Evolutionary conservation across 2,113 vertebrate genomes (phyloP).

Genomic region (Ophiodon elongatus): DNA sequence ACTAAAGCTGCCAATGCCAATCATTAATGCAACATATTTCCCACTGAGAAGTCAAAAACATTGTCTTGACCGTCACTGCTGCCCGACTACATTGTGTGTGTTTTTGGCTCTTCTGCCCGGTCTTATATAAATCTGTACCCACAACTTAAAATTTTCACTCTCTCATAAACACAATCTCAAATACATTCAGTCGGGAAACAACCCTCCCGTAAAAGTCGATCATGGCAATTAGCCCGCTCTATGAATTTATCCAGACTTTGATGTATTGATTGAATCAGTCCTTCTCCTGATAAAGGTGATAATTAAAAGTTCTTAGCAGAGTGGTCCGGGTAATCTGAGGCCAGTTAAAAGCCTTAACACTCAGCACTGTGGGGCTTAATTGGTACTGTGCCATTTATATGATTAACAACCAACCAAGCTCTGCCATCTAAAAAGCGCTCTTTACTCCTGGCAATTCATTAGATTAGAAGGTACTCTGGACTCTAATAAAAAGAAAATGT

Average conservation of each 20-base stretch:
- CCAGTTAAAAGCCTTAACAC: constrained; percentile 72
- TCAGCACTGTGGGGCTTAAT: constrained; percentile 69
- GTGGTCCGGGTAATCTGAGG: constrained; percentile 69
- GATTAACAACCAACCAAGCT: constrained; percentile 74
- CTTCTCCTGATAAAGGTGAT: constrained; percentile 54
- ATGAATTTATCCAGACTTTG: constrained; percentile 70
- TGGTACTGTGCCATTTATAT: constrained; percentile 74
- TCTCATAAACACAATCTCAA: constrained; percentile 26
- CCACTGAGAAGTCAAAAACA: neutral
- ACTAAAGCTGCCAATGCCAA: constrained; percentile 24
- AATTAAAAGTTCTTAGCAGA: constrained; percentile 76
- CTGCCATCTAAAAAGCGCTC: constrained; percentile 72
- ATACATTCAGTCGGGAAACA: constrained; percentile 24
- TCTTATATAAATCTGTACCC: neutral
- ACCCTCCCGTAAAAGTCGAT: constrained; percentile 39
- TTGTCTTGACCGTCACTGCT: constrained; percentile 22
- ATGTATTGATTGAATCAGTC: constrained; percentile 62
- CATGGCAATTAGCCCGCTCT: constrained; percentile 40
- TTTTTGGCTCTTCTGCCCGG: neutral
- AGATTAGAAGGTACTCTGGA: constrained; percentile 60
- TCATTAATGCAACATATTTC: constrained; percentile 6
- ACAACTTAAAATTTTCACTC: neutral
- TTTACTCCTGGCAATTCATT: constrained; percentile 74
- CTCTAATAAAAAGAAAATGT: constrained; percentile 81
- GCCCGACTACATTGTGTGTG: neutral